Evolutionary conservation across 2,797 vertebrate species (phyloP), one percentile per base, ranked within the genome.

Genomic region (Oceanodroma leucorhoa): DNA sequence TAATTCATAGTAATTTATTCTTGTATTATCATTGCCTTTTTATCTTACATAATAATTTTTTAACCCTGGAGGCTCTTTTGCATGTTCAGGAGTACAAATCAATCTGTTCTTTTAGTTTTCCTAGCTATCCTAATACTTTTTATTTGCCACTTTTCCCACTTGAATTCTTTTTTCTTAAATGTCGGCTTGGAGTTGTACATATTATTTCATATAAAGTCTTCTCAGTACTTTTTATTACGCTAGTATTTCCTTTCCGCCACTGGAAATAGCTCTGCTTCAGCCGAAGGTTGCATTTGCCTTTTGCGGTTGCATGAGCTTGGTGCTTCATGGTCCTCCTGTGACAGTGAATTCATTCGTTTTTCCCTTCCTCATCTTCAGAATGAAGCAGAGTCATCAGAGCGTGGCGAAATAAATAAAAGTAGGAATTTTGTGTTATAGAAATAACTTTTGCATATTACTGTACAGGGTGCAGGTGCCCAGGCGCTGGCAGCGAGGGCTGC

Each of bases 381-480:
- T 7, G 41, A 80, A 67, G 45, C 24, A 32, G 57, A 85, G 53
- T 14, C 9, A 34, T 62, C 34, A 22, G 32, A 88, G 21, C 13
- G 3, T 3, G 4, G 11, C 1, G 2, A 66, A 78, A 66, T 66
- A 73, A 61, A 22, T 38, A 12, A 29, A 73, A 66, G 32, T 4
- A 60, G 54, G 36, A 60, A 40, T 58, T 51, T 2, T 34, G 43
- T 75, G 26, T 61, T 57, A 17, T 0, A 73, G 75, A 66, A 75
- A 16, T 30, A 66, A 41, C 10, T 57, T 50, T 19, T 72, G 14
- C 21, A 0, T 38, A 0, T 26, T 43, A 10, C 27, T 34, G 8
- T 38, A 7, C 1, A 0, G 10, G 10, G 21, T 27, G 38, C 0
- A 0, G 17, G 6, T 64, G 30, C 29, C 34, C 26, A 8, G 29